Conservation (phyloP, 2,113 vertebrate genomes). For the Cnemophilus loriae region DNA sequence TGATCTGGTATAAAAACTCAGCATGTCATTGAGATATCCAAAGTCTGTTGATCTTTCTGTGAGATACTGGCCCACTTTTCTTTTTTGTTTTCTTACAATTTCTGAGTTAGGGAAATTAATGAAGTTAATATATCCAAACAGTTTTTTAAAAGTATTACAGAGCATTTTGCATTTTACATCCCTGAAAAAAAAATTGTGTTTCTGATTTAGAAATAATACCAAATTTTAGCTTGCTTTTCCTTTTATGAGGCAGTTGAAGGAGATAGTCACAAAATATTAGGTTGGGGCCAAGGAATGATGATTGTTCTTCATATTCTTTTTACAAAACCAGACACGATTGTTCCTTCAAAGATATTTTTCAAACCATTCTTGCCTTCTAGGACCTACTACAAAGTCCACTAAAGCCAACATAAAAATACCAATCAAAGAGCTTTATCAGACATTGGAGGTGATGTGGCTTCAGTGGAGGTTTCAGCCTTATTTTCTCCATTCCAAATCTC, state of each 20-base stretch:
- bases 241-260: neutral
- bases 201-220: neutral
- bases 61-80: neutral
- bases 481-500: slow-evolving; percentile 9
- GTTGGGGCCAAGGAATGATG: neutral
- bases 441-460: neutral
- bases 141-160: neutral
- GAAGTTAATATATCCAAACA: neutral
- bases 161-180: neutral
- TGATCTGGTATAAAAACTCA: neutral
- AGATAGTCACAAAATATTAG: neutral
- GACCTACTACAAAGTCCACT: neutral
- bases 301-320: neutral
- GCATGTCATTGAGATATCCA: neutral
- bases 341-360: neutral
- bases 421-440: neutral
- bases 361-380: slow-evolving; percentile 24
- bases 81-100: neutral
- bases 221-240: neutral
- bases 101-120: neutral
- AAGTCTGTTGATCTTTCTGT: neutral
- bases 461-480: slow-evolving; percentile 16
- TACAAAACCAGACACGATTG: neutral
- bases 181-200: neutral
- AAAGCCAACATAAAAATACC: neutral